A percentile compares a stretch with the other conserved stretches of the same genome.
These are phyloP conservation scores for Eriocheir sinensis DNA, from an alignment of 1,140 invertebrate genomes.

Conservation along the genomic window DNA sequence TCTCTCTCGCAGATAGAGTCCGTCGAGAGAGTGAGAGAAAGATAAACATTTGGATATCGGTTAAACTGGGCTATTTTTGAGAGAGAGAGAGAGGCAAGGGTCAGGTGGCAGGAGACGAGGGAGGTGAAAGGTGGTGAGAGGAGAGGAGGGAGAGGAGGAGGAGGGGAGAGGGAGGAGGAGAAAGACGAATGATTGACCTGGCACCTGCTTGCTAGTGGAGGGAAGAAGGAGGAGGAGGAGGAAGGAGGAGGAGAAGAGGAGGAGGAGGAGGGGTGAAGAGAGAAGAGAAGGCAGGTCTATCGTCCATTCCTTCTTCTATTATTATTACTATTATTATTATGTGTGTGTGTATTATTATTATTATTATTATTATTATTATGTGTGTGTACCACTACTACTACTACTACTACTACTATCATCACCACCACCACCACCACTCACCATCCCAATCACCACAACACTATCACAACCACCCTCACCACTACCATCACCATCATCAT, in stretches of 20 bases:
- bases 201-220: no score
- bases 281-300: no score
- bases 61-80: background rate
- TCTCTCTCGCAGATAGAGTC: background rate
- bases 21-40: background rate
- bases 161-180: background rate
- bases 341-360: background rate
- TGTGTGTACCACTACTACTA: no score
- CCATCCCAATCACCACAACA: no score
- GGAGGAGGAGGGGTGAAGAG: no score
- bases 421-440: no score
- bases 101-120: background rate
- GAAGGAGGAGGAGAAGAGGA: background rate
- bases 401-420: no score
- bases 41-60: background rate
- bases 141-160: background rate
- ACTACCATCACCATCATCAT: slow-evolving; percentile 13
- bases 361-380: background rate
- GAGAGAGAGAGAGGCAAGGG: background rate
- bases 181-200: background rate
- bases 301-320: background rate
- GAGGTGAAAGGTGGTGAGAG: background rate
- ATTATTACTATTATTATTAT: background rate
- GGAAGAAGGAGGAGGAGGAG: background rate
- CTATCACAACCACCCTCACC: no score